Evolutionary conservation across 2,888 invertebrate species (phyloP).

Genomic region (Andrena chrysosceles): DNA sequence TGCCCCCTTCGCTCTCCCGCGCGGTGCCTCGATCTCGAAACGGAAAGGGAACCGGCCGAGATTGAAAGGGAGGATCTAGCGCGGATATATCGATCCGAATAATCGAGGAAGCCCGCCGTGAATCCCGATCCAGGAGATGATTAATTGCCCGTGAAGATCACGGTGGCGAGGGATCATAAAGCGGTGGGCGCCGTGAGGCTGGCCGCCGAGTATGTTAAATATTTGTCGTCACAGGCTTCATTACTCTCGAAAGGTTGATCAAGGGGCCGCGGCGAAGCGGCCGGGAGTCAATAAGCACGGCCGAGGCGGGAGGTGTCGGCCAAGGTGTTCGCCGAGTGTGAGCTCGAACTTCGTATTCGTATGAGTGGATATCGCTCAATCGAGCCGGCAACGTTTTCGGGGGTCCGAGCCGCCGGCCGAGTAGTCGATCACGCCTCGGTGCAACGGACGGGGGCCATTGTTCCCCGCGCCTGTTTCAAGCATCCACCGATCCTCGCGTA

Average conservation of each 20-base stretch:
- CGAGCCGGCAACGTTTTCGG: constrained; percentile 54
- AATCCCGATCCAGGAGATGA: constrained; percentile 1
- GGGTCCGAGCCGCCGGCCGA: neutral
- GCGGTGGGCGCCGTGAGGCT: constrained; percentile 14
- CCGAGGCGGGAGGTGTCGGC: constrained; percentile 47
- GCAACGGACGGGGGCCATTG: constrained; percentile 27
- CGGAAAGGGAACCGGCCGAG: constrained; percentile 49
- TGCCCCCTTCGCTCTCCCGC: neutral
- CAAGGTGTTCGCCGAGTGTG: constrained; percentile 47
- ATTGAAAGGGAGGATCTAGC: constrained; percentile 45
- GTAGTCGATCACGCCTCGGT: constrained; percentile 44
- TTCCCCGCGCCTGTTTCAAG: constrained; percentile 8
- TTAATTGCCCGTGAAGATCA: constrained; percentile 48
- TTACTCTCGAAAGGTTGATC: constrained; percentile 64
- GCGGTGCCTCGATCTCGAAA: constrained; percentile 32
- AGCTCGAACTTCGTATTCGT: constrained; percentile 60
- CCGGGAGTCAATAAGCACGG: constrained; percentile 63
- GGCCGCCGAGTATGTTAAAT: constrained; percentile 52
- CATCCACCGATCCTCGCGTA: neutral
- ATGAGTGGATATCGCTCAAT: constrained; percentile 62
- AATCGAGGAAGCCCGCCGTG: neutral
- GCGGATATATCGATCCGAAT: constrained; percentile 14
- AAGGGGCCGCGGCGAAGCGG: constrained; percentile 51
- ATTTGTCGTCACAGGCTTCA: constrained; percentile 63
- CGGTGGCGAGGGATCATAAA: constrained; percentile 43